Evolutionary conservation across 2,113 vertebrate species (phyloP), one percentile per base, ranked within the genome.

Genomic region (Pogonocichla stellata): DNA sequence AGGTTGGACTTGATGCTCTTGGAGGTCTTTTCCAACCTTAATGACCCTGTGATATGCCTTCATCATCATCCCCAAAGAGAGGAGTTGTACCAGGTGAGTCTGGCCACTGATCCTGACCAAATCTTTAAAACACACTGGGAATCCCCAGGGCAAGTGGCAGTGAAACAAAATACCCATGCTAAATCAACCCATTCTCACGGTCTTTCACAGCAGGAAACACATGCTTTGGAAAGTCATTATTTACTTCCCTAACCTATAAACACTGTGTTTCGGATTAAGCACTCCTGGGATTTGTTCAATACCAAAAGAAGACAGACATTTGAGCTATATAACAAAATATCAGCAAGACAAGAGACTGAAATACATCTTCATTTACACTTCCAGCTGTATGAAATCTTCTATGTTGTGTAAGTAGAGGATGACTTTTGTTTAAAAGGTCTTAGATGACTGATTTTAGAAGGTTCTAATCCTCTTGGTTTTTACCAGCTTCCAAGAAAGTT

Each of bases 201-300:
- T 65, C 31, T 48, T 87, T 19, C 71, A 77, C 29, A 95, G 88
- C 83, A 94, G 86, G 50, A 92, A 75, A 77, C 47, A 34, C 25
- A 51, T 43, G 80, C 66, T 91, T 34, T 71, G 83, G 64, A 61
- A 95, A 94, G n/a, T 91, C 14, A 57, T 72, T 96, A 85, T 62
- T 94, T 89, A 89, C 48, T 92, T 84, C 94, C 92, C 74, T 75
- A 95, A 94, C 74, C 62, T 95, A 73, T 81, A 66, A 97, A 97
- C 57, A 87, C 61, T 38, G 38, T 77, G 60, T 70, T 94, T 81
- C 57, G 81, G 72, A 94, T 84, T 51, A 95, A 94, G 84, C 64
- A 88, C 38, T 64, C 57, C 75, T 36, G 66, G 69, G 73, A 91
- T 86, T 96, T 94, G 56, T 29, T 96, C 81, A 90, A 54, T 61